phyloP scores from a whole-genome alignment of 2,888 invertebrate species.

The Sycophila texana region DNA sequence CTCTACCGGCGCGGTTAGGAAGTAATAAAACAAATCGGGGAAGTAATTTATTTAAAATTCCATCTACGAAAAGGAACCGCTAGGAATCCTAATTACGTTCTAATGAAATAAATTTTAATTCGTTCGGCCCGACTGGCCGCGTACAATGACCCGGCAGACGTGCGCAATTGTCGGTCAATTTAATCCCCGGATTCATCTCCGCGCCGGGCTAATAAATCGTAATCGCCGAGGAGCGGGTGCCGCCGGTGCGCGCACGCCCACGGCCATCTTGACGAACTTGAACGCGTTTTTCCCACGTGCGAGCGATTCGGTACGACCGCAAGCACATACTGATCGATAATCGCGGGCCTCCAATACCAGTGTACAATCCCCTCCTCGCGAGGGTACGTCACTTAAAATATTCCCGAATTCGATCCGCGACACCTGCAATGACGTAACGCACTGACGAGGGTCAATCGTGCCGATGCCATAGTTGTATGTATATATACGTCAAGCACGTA shows the following conservation, averaged over 20 bases:
- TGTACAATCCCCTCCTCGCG: too few relatives aligned
- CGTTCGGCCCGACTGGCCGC: slow-evolving; percentile 57
- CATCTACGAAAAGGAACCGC: not conserved
- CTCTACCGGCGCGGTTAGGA: not conserved
- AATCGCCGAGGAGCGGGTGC: slow-evolving; percentile 57
- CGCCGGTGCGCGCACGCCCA: slow-evolving; percentile 2
- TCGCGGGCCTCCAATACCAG: too few relatives aligned
- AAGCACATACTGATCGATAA: too few relatives aligned
- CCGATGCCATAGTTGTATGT: not conserved
- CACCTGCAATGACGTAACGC: too few relatives aligned
- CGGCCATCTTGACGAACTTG: slow-evolving; percentile 4
- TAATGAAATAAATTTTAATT: slow-evolving; percentile 68
- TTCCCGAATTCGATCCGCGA: too few relatives aligned
- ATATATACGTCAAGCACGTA: not conserved
- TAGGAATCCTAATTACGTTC: slow-evolving; percentile 56
- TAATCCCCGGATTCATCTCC: slow-evolving; percentile 69
- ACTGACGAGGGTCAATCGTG: too few relatives aligned
- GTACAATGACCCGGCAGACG: slow-evolving; percentile 63
- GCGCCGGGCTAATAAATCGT: slow-evolving; percentile 68
- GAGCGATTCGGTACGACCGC: too few relatives aligned
- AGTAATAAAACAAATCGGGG: not conserved
- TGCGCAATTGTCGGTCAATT: slow-evolving; percentile 70
- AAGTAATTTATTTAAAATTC: not conserved
- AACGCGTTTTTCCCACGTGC: not conserved
- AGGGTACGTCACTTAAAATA: too few relatives aligned